Base-by-base conservation (phyloP, 2,113 vertebrate genomes). In the Puma concolor region DNA sequence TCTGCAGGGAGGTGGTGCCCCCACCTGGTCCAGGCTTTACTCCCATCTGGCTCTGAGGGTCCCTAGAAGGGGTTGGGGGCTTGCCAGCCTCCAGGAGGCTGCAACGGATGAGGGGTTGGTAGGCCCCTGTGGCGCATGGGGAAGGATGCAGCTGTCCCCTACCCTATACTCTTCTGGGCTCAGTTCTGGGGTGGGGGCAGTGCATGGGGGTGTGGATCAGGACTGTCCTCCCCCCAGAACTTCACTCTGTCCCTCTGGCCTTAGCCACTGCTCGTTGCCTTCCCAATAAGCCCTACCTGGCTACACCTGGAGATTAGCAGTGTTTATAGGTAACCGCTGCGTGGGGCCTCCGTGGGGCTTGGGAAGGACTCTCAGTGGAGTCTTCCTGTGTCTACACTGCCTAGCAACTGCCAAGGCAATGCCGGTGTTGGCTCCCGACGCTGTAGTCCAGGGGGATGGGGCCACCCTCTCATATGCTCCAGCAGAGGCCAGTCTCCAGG, bases 331-430 rank as follows among this genome's bases (percentile, higher is more conserved):
- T 33, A 64, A 60, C 21, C 13, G 48, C 88, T 79, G 41, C 95
- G 29, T 96, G 90, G 98, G 96, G 98, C 98, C 98, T 33, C 66
- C 76, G 76, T 44, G 92, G 72, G 41, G 25, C 92, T 86, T 82
- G 50, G 94, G 95, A 83, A 88, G 96, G 92, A 33, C 95, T 95
- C 88, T 66, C 19, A 54, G 17, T 3, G 8, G 82, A 77, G n/a
- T 88, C 92, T 41, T 44, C 44, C 63, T 15, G 27, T 0, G 29
- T 81, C 21, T 5, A 36, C 25, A 4, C 21, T 4, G 5, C 9
- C 82, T 93, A 69, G 94, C 97, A 97, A 98, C 83, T 5, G 25
- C 88, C 81, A 50, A 23, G 38, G 87, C 33, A 60, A 81, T 36
- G 76, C 84, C 13, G 33, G 27, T 1, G 19, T 31, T 23, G 52